Conservation (phyloP, 2,113 vertebrate genomes). For the Gobio gobio region DNA sequence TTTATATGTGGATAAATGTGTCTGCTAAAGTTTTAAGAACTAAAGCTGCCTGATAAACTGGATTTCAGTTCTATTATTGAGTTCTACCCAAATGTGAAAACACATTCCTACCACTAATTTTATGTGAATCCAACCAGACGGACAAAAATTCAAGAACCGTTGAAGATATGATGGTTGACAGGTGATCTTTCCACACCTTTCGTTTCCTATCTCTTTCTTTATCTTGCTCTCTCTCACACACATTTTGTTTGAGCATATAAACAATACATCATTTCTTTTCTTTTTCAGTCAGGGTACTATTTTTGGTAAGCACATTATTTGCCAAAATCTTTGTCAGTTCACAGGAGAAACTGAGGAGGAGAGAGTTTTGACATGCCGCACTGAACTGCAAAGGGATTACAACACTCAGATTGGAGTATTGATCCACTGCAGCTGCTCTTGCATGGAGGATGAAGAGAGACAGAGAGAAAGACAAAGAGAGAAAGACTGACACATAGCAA, state of each 20-base stretch:
- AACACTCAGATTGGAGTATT: conserved; percentile 24
- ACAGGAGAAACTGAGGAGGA: background rate
- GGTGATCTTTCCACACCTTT: background rate
- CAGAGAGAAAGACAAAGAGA: background rate
- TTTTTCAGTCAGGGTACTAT: background rate
- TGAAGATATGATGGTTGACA: background rate
- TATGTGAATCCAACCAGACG: background rate
- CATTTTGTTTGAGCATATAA: conserved; percentile 1
- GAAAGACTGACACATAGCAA: background rate
- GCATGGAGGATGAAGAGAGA: background rate
- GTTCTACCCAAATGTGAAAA: background rate
- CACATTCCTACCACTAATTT: conserved; percentile 8
- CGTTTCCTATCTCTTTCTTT: background rate
- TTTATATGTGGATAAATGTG: background rate
- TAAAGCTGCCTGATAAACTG: background rate
- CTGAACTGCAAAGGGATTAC: conserved; percentile 22
- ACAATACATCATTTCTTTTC: background rate
- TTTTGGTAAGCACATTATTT: background rate
- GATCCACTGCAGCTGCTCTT: conserved; percentile 31
- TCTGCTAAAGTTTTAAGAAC: background rate
- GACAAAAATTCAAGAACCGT: background rate
- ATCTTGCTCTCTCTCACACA: background rate
- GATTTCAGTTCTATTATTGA: background rate
- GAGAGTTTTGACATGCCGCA: conserved; percentile 22
- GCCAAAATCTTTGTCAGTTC: background rate